Conservation (phyloP, 35 echinoderm and acorn worm genomes). For the Lytechinus variegatus region DNA sequence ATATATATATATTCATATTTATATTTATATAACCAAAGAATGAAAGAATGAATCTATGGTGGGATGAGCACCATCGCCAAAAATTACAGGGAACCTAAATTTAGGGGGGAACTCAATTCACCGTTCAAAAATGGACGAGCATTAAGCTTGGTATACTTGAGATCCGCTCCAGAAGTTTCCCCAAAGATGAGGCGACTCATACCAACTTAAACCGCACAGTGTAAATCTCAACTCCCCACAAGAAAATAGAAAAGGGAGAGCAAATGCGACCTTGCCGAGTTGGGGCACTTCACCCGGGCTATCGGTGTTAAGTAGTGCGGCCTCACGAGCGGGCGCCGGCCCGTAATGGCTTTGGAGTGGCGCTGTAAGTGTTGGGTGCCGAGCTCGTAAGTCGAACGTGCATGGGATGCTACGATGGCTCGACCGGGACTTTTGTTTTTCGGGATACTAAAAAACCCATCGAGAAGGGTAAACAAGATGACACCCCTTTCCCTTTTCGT, state of each 20-base stretch:
- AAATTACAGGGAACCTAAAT: background rate
- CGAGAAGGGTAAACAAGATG: background rate
- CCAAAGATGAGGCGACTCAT: background rate
- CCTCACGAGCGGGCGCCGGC: background rate
- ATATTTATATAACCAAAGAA: too few relatives aligned
- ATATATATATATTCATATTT: too few relatives aligned
- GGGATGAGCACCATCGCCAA: too few relatives aligned
- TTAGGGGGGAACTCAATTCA: background rate
- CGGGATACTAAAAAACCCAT: background rate
- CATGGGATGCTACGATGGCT: background rate
- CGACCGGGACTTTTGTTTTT: background rate
- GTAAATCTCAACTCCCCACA: background rate
- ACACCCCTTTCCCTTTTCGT: background rate
- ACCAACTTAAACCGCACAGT: background rate
- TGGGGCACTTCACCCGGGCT: background rate
- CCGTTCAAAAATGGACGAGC: background rate
- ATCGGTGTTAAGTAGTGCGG: slow-evolving; percentile 34
- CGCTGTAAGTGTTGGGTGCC: background rate
- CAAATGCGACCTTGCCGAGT: background rate
- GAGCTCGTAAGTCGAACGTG: background rate
- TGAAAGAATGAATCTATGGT: too few relatives aligned
- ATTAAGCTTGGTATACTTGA: background rate
- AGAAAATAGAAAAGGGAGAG: background rate
- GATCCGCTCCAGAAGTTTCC: background rate
- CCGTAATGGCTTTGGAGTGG: background rate